Evolutionary conservation across 2,113 vertebrate genomes (phyloP).

Genomic region (Illadopsis cleaveri): DNA sequence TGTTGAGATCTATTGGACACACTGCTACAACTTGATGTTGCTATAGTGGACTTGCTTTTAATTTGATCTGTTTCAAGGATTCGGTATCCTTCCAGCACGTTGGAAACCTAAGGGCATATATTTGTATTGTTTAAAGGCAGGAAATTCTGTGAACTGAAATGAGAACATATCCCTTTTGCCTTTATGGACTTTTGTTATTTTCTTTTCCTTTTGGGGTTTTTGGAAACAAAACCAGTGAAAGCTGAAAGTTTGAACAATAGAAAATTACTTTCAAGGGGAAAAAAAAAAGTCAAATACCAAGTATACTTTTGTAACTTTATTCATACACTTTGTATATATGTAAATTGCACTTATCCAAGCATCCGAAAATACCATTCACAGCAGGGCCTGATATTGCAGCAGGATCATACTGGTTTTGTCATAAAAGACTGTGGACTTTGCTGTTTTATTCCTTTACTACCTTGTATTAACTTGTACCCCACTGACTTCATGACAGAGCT

Average conservation of each 20-base stretch:
- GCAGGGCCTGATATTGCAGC: background rate
- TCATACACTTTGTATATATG: constrained; percentile 22
- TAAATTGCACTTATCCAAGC: background rate
- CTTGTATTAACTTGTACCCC: constrained; percentile 10
- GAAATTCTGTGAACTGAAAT: constrained; percentile 58
- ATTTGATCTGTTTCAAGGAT: constrained; percentile 47
- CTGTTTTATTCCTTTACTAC: constrained; percentile 49
- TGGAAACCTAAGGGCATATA: constrained; percentile 41
- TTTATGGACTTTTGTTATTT: constrained; percentile 51
- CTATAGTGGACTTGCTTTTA: constrained; percentile 21
- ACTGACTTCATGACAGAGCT: constrained; percentile 26
- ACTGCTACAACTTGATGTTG: background rate
- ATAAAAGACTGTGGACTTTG: constrained; percentile 20
- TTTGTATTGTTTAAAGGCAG: constrained; percentile 62
- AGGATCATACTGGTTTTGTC: background rate
- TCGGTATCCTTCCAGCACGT: background rate
- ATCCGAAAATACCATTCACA: constrained; percentile 16
- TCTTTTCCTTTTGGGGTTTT: constrained; percentile 61
- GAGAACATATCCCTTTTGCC: constrained; percentile 53
- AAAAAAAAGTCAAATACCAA: constrained; percentile 19
- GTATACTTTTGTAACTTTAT: constrained; percentile 13
- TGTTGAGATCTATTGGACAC: background rate
- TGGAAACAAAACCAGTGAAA: constrained; percentile 56
- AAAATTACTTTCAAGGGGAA: constrained; percentile 51
- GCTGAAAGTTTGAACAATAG: constrained; percentile 49